Percentiles rank a stretch among this genome's conserved stretches.
These are phyloP conservation scores for Leptinotarsa peninsularis DNA, from an alignment of 2,888 invertebrate species.

Conservation along the genomic window DNA sequence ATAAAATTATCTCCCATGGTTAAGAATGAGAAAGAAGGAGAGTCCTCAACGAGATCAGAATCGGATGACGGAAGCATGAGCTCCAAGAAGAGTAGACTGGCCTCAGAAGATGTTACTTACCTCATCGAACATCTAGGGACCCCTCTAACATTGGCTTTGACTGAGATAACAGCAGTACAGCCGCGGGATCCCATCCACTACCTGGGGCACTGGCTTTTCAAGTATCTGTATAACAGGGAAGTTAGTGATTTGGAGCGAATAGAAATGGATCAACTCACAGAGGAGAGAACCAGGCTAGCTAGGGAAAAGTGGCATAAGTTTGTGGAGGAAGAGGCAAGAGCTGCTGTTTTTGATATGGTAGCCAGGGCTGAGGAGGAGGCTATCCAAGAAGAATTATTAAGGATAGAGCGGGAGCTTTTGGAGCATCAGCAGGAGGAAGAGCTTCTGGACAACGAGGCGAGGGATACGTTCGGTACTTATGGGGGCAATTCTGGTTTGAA, in stretches of 20 bases:
- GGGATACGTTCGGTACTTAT: slow-evolving; percentile 54
- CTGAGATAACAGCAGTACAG: slow-evolving; percentile 66
- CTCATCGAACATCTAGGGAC: slow-evolving; percentile 61
- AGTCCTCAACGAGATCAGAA: neutral
- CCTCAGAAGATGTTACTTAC: slow-evolving; percentile 61
- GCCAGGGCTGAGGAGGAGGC: slow-evolving; percentile 60
- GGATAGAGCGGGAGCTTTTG: slow-evolving; percentile 54
- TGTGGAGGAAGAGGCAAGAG: slow-evolving; percentile 61
- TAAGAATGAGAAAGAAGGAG: slow-evolving; percentile 6
- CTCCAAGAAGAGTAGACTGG: slow-evolving; percentile 49
- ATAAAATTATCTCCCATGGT: slow-evolving; percentile 6
- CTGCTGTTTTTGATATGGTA: slow-evolving; percentile 61
- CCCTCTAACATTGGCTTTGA: slow-evolving; percentile 65
- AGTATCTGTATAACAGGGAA: slow-evolving; percentile 66
- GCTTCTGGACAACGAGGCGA: slow-evolving; percentile 53
- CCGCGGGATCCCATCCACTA: slow-evolving; percentile 68
- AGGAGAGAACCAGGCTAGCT: slow-evolving; percentile 59
- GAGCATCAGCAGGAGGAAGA: slow-evolving; percentile 54
- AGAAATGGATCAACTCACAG: slow-evolving; percentile 59
- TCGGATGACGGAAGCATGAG: neutral
- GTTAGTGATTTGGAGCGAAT: slow-evolving; percentile 56
- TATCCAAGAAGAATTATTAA: slow-evolving; percentile 55
- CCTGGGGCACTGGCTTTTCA: slow-evolving; percentile 67
- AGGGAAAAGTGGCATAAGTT: slow-evolving; percentile 59
- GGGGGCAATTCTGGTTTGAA: slow-evolving; percentile 2